Conservation (phyloP, 2,888 invertebrate genomes). For the Pristionchus fissidentatus region DNA sequence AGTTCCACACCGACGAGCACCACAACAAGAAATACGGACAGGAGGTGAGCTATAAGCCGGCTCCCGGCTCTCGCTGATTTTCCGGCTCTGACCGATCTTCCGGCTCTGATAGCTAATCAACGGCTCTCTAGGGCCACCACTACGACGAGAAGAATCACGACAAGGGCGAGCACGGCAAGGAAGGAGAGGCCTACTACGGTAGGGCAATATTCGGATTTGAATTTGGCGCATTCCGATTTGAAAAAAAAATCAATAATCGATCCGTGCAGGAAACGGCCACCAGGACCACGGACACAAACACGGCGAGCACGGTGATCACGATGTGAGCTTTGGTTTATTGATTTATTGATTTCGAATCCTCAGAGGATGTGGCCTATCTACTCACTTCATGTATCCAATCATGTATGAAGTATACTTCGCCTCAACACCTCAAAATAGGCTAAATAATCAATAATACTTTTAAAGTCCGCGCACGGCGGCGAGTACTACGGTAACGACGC, state of each 20-base stretch:
- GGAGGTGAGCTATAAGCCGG: constrained; percentile 50
- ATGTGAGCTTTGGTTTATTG: not conserved
- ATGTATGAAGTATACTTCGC: not conserved
- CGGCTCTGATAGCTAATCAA: not conserved
- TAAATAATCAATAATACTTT: not conserved
- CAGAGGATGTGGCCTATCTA: not conserved
- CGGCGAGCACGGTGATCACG: constrained; percentile 51
- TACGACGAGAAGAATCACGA: constrained; percentile 53
- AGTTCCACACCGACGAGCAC: constrained; percentile 70
- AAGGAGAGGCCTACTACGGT: constrained; percentile 51
- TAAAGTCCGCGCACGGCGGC: constrained; percentile 39
- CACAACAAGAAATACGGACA: constrained; percentile 67
- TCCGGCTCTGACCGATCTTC: not conserved
- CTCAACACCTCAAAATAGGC: not conserved
- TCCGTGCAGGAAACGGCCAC: constrained; percentile 53
- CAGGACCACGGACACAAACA: constrained; percentile 60
- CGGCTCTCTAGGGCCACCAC: constrained; percentile 46
- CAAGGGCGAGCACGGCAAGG: constrained; percentile 57
- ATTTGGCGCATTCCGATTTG: not conserved
- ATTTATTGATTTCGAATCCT: not conserved
- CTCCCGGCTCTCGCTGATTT: not conserved
- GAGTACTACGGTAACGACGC: constrained; percentile 50
- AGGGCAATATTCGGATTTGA: not conserved
- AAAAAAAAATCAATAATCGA: not conserved
- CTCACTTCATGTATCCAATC: not conserved